Evolutionary conservation across 2,797 vertebrate species (phyloP).

Genomic region (Stomatorhinus walkeri): DNA sequence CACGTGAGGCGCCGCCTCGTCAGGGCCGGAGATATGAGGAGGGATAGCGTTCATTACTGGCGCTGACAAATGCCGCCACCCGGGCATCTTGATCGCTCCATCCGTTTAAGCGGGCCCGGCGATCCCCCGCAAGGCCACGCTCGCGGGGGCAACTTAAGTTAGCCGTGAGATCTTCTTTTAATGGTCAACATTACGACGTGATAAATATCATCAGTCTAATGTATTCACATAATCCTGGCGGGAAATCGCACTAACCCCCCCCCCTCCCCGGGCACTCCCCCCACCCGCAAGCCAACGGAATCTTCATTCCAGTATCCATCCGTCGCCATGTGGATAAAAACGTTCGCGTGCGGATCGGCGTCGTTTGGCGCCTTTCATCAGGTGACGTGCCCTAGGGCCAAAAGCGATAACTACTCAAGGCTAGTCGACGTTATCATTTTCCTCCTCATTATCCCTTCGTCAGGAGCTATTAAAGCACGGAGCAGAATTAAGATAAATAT

Average conservation of each 20-base stretch:
- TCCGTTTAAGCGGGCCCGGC: conserved; percentile 80
- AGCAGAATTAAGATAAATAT: conserved; percentile 68
- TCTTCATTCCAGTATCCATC: conserved; percentile 43
- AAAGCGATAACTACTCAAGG: conserved; percentile 32
- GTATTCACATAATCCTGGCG: conserved; percentile 42
- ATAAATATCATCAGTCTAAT: conserved; percentile 51
- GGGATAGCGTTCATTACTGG: conserved; percentile 78
- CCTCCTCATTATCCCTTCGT: conserved; percentile 31
- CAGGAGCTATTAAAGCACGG: conserved; percentile 27
- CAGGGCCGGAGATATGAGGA: conserved; percentile 73
- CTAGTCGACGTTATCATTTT: conserved; percentile 44
- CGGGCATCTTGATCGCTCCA: conserved; percentile 81
- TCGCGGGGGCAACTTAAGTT: conserved; percentile 73
- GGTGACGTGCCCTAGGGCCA: conserved; percentile 36
- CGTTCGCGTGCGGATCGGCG: neutral
- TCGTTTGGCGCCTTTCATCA: conserved; percentile 37
- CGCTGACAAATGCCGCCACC: conserved; percentile 85
- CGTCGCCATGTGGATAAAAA: conserved; percentile 32
- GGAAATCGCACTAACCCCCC: conserved; percentile 13
- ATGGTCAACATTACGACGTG: conserved; percentile 77
- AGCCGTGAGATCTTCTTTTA: conserved; percentile 78
- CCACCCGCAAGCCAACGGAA: conserved; percentile 30
- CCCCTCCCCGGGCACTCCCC: neutral
- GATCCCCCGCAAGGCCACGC: conserved; percentile 77
- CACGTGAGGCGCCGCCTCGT: conserved; percentile 75